A percentile compares a stretch with the other conserved stretches of the same genome.
Conservation (phyloP, 2,113 vertebrate species). For the Orientallactaga bullata region DNA sequence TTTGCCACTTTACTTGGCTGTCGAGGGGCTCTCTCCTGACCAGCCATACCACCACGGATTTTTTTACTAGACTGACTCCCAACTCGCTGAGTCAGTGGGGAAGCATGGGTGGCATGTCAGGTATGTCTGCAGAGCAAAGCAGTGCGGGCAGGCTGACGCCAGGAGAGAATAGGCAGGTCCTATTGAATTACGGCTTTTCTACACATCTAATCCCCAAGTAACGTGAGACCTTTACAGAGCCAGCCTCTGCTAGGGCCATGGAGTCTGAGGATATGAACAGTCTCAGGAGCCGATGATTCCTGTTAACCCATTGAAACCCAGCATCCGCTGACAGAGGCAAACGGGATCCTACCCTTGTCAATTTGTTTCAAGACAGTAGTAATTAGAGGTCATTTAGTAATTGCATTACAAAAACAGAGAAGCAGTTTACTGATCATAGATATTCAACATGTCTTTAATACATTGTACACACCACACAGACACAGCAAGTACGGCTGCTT, state of each 20-base stretch:
- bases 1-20: conserved; percentile 91
- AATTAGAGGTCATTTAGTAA: conserved; percentile 78
- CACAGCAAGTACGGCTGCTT: background rate
- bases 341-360: conserved; percentile 75
- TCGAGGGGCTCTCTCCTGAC: conserved; percentile 88
- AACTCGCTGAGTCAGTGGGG: conserved; percentile 90
- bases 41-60: conserved; percentile 90
- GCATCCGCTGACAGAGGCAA: conserved; percentile 79
- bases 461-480: conserved; percentile 8
- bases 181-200: conserved; percentile 95
- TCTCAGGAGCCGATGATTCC: conserved; percentile 84
- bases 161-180: conserved; percentile 93
- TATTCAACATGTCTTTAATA: conserved; percentile 69
- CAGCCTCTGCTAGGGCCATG: conserved; percentile 87
- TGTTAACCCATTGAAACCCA: conserved; percentile 88
- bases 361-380: conserved; percentile 68
- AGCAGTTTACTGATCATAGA: conserved; percentile 68
- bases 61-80: conserved; percentile 90
- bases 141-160: conserved; percentile 93
- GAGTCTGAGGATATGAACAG: conserved; percentile 87
- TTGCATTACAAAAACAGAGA: conserved; percentile 10
- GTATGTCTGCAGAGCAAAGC: conserved; percentile 92
- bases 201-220: conserved; percentile 93
- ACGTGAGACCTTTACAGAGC: conserved; percentile 92
- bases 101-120: conserved; percentile 93